A percentile compares a stretch with the other conserved stretches of the same genome.
These are phyloP conservation scores for Macrosoma leucophasiata DNA, from an alignment of 2,888 invertebrate genomes.

Conservation along the genomic window DNA sequence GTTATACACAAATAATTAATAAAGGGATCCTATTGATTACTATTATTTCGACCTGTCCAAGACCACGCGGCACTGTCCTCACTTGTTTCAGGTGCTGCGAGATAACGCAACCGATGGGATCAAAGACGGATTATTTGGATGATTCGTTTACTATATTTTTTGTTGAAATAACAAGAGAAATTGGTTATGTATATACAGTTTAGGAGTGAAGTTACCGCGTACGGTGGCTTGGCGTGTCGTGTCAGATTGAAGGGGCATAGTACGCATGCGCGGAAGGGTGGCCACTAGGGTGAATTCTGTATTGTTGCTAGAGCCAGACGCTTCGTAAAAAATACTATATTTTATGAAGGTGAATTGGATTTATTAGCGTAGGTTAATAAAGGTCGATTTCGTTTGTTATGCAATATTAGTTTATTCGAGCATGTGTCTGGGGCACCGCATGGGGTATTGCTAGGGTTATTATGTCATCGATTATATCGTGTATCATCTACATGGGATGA, in stretches of 20 bases:
- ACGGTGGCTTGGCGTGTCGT: slow-evolving; percentile 50
- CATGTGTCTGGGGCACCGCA: slow-evolving; percentile 29
- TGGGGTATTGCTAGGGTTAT: slow-evolving; percentile 44
- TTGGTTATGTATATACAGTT: slow-evolving; percentile 70
- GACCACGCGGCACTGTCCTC: slow-evolving; percentile 5
- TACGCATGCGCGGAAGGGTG: slow-evolving; percentile 65
- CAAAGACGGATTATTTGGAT: slow-evolving; percentile 62
- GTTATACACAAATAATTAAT: slow-evolving; percentile 71
- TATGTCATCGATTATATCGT: slow-evolving; percentile 48
- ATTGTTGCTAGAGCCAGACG: slow-evolving; percentile 60
- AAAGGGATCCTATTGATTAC: slow-evolving; percentile 66
- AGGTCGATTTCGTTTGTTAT: slow-evolving; percentile 23
- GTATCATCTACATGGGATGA: slow-evolving; percentile 21
- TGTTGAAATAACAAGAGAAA: slow-evolving; percentile 51
- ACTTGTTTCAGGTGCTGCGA: slow-evolving; percentile 1
- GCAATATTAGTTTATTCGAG: slow-evolving; percentile 15
- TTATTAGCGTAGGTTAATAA: slow-evolving; percentile 41
- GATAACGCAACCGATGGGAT: slow-evolving; percentile 15
- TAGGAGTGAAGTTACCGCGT: slow-evolving; percentile 62
- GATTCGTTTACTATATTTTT: slow-evolving; percentile 50
- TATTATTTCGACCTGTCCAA: slow-evolving; percentile 36
- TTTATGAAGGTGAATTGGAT: slow-evolving; percentile 32
- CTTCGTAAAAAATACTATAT: slow-evolving; percentile 44
- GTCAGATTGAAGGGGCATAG: slow-evolving; percentile 48
- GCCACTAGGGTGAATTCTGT: slow-evolving; percentile 47